Evolutionary conservation across 2,888 invertebrate genomes (phyloP).

Genomic region (Caenorhabditis becei): DNA sequence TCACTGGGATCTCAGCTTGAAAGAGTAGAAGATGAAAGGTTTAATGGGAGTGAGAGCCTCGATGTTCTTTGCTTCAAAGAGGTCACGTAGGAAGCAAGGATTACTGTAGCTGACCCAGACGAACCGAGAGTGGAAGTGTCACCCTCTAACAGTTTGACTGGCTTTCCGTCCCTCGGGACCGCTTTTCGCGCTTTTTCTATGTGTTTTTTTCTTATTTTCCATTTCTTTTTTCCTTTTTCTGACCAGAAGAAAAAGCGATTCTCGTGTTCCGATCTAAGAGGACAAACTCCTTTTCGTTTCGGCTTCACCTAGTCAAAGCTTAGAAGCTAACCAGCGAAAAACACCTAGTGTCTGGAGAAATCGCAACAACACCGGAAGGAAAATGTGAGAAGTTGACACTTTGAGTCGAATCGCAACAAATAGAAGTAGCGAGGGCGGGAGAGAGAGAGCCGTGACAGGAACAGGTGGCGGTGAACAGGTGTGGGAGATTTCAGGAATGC

Average conservation of each 20-base stretch:
- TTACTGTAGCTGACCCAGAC: too few relatives aligned
- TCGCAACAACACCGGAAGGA: background rate
- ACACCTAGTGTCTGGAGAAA: background rate
- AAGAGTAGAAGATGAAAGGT: too few relatives aligned
- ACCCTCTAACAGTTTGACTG: slow-evolving; percentile 4
- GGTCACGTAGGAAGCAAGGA: too few relatives aligned
- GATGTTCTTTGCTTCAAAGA: too few relatives aligned
- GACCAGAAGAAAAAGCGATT: background rate
- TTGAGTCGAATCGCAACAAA: background rate
- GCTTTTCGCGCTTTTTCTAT: background rate
- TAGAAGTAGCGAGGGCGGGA: background rate
- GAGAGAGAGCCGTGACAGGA: background rate
- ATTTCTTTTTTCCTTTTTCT: background rate
- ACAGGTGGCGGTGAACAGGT: slow-evolving; percentile 1
- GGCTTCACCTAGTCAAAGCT: background rate
- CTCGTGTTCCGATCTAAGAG: background rate
- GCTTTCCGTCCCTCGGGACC: background rate
- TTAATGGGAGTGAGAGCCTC: too few relatives aligned
- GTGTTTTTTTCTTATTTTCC: background rate
- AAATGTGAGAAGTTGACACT: slow-evolving; percentile 5
- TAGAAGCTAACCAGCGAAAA: background rate
- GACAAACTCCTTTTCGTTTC: background rate
- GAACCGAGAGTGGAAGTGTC: background rate
- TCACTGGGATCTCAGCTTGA: background rate
- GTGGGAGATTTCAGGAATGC: background rate